Base-by-base conservation (phyloP, 2,888 invertebrate species). In the Biston stratarius region DNA sequence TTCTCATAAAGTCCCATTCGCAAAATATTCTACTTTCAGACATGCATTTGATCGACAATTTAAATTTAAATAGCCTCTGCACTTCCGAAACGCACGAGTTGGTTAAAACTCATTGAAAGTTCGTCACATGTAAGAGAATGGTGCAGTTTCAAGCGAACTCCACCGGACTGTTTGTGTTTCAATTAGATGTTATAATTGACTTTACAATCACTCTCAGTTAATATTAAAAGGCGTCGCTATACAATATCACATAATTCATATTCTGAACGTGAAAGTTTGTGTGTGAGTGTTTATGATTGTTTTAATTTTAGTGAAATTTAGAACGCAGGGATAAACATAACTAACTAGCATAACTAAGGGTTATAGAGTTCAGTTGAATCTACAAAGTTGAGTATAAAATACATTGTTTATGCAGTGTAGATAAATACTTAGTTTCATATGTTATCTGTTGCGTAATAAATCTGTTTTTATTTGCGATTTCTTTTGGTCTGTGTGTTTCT, bases 391-490 rank as follows among this genome's bases (percentile, higher is more conserved):
- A 6, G 38, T 9, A 6, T 38, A 9, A 38, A 38, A 38, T 38
- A 38, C 6, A 38, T 38, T 45, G 45, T 45, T 45, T 45, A 6
- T 45, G 14, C 45, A 45, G 47, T 2, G 14, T 7, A 45, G 14
- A 45, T n/a, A 5, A 45, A 44, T 44, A 5, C 6, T 11, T 49
- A 5, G 11, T 7, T 33, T 10, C 6, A 40, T 12, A 12, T 38
- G 5, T 58, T 58, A 58, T 58, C 38, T 8, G 38, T 58, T 58
- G 36, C 48, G 48, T 48, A 48, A 48, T 58, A 58, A 58, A 58
- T 42, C 12, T 11, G 48, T 58, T 15, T 58, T 36, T 48, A 58
- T 58, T 48, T 38, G 58, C 48, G 38, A 11, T 47, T 48, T 48
- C 6, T 15, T 48, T 58, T 11, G 12, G 48, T 38, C 15, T 38